phyloP scores from a whole-genome alignment of 2,113 vertebrate genomes.

The Suncus etruscus region DNA sequence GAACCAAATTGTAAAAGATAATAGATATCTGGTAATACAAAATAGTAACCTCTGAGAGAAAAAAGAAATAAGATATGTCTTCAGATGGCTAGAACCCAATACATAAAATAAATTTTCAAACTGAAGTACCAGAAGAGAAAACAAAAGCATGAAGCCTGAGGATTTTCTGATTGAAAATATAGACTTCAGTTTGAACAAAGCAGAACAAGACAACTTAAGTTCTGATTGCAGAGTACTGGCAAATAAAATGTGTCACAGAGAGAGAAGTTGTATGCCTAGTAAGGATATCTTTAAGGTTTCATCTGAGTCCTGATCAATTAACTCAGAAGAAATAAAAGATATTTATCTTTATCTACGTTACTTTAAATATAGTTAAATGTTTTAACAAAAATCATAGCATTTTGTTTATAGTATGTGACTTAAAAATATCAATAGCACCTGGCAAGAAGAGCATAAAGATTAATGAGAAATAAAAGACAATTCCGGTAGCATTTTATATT shows the following conservation, averaged over 20 bases:
- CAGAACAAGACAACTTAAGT: neutral
- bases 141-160: neutral
- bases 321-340: no score
- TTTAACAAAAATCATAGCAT: no score
- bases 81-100: neutral
- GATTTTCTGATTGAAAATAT: neutral
- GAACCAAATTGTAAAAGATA: neutral
- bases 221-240: neutral
- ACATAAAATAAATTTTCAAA: accelerated
- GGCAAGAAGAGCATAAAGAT: no score
- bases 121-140: neutral
- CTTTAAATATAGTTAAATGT: no score
- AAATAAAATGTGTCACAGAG: neutral
- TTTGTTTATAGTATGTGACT: no score
- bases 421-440: no score
- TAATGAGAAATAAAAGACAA: no score
- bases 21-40: neutral
- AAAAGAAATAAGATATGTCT: neutral
- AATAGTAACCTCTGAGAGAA: neutral
- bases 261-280: neutral
- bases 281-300: neutral
- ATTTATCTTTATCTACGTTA: no score
- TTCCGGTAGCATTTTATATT: no score
- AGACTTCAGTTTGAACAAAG: neutral
- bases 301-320: neutral